These are phyloP conservation scores for Lithobates sylvaticus DNA, from an alignment of 2,797 vertebrate species.

Conservation along the genomic window DNA sequence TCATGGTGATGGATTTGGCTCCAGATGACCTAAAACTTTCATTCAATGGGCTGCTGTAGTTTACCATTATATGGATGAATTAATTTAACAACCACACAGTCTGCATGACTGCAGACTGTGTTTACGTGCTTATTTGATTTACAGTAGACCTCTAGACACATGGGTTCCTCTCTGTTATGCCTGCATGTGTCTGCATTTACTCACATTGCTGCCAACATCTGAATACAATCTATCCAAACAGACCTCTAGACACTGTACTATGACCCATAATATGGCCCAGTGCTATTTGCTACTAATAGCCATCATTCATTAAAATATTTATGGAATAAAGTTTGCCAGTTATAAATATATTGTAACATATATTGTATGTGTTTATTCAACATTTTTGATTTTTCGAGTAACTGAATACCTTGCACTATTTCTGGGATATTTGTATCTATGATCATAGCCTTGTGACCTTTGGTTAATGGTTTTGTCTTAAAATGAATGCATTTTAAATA, in stretches of 20 bases:
- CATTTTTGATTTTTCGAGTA: no score
- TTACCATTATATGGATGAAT: not conserved
- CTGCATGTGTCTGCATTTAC: not conserved
- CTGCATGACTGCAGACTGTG: not conserved
- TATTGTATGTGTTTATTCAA: no score
- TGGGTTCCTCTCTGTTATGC: not conserved
- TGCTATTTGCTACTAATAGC: not conserved
- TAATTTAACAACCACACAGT: not conserved
- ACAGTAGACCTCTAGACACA: not conserved
- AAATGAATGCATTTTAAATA: no score
- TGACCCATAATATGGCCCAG: not conserved
- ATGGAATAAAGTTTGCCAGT: no score
- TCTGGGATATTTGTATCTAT: no score
- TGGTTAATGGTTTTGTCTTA: no score
- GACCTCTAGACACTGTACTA: not conserved
- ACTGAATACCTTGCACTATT: no score
- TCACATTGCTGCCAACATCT: not conserved
- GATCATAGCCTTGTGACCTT: no score
- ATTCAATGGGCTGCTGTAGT: not conserved
- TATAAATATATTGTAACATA: no score
- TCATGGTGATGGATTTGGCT: not conserved
- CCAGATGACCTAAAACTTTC: not conserved
- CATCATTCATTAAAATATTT: not conserved
- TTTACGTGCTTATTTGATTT: conserved; percentile 2
- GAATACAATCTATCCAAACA: not conserved